These are phyloP conservation scores for Diabrotica virgifera DNA, from an alignment of 1,140 invertebrate genomes.

Conservation along the genomic window DNA sequence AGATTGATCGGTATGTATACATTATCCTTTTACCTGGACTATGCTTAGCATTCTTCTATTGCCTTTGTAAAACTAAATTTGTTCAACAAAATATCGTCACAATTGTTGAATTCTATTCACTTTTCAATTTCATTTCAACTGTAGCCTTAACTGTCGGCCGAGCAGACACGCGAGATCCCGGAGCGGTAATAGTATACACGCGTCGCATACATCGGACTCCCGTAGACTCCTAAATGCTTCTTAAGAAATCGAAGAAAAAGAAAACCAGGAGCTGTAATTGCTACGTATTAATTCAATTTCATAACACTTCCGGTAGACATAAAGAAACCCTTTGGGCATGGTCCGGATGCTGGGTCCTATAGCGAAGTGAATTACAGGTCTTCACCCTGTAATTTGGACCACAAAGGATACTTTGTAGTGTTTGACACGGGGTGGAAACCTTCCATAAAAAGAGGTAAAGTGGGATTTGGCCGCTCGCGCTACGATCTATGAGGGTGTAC, in stretches of 20 bases:
- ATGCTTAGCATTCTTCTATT: no score
- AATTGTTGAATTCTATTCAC: no score
- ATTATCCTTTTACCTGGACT: no score
- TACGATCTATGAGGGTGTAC: constrained; percentile 13
- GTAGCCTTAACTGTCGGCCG: no score
- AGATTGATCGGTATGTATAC: no score
- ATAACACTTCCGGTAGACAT: constrained; percentile 42
- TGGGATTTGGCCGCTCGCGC: constrained; percentile 3
- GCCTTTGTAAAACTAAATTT: no score
- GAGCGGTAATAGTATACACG: constrained; percentile 42
- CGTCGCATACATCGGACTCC: constrained; percentile 35
- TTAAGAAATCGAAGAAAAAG: constrained; percentile 40
- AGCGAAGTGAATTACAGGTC: constrained; percentile 41
- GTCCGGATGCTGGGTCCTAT: constrained; percentile 42
- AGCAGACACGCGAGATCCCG: constrained; percentile 38
- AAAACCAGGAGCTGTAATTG: constrained; percentile 42
- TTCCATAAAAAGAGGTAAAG: constrained; percentile 38
- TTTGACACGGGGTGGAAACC: constrained; percentile 36
- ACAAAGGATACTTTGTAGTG: constrained; percentile 44
- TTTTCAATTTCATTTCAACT: no score
- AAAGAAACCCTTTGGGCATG: constrained; percentile 39
- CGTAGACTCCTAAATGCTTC: constrained; percentile 43
- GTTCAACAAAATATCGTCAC: no score
- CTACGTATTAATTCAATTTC: constrained; percentile 50
- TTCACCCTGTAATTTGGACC: constrained; percentile 45